Evolutionary conservation across 2,113 vertebrate genomes (phyloP).

Genomic region (Psittacus erithacus): DNA sequence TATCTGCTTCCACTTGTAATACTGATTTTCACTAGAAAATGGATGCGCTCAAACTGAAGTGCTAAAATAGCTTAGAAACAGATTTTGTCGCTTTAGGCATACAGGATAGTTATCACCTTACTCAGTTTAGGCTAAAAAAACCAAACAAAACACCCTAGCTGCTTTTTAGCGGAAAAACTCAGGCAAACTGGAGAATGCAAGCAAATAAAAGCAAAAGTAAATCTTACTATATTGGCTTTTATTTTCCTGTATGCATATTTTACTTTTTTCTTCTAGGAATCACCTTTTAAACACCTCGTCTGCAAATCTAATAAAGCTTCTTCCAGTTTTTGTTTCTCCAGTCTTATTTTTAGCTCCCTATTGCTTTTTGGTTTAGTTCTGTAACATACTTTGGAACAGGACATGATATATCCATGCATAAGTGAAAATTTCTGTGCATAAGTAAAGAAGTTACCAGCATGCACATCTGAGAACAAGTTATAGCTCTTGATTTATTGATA

Average conservation of each 20-base stretch:
- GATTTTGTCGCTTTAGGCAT: constrained; percentile 20
- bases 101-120: constrained; percentile 17
- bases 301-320: neutral
- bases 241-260: neutral
- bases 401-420: neutral
- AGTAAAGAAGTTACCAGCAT: neutral
- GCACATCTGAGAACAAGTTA: neutral
- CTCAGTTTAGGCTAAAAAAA: neutral
- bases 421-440: neutral
- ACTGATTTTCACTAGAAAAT: neutral
- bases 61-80: constrained; percentile 17
- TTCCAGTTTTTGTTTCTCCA: neutral
- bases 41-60: neutral
- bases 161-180: neutral
- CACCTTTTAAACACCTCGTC: neutral
- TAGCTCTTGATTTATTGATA: neutral
- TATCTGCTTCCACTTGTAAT: neutral
- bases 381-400: neutral
- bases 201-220: neutral
- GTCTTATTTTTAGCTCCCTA: neutral
- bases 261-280: neutral
- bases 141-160: neutral
- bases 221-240: neutral
- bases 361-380: neutral
- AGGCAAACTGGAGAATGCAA: neutral